These are phyloP conservation scores for Gallinago jamesoni DNA, from an alignment of 2,113 vertebrate genomes.

Conservation along the genomic window DNA sequence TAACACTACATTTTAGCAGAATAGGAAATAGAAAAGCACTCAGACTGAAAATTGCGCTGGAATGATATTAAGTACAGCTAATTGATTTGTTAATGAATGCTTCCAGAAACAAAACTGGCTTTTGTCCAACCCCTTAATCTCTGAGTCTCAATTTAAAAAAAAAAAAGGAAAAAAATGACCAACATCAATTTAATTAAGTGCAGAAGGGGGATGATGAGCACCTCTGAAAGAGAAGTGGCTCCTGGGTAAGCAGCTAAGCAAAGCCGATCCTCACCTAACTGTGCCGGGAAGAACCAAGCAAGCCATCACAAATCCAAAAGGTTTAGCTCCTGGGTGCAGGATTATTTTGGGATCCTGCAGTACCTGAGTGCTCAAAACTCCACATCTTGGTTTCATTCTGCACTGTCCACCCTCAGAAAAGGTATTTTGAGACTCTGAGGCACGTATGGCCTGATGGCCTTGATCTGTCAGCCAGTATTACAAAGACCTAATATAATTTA, in stretches of 20 bases:
- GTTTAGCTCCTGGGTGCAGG: not conserved
- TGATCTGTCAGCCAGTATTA: not conserved
- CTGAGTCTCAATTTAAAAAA: not conserved
- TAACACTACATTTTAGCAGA: not conserved
- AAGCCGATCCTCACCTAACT: not conserved
- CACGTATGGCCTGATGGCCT: not conserved
- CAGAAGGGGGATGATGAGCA: not conserved
- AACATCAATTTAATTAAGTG: not conserved
- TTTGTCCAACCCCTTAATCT: not conserved
- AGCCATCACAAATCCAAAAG: not conserved
- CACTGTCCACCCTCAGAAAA: not conserved
- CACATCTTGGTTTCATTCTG: not conserved
- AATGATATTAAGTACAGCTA: not conserved
- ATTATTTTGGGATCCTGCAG: not conserved
- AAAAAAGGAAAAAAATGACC: not conserved
- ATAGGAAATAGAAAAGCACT: not conserved
- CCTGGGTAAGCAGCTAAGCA: not conserved
- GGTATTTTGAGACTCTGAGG: not conserved
- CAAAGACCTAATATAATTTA: not conserved
- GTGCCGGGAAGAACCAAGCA: accelerated
- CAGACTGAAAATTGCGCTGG: not conserved
- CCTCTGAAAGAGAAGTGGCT: not conserved
- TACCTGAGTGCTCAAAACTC: not conserved
- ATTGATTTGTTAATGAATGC: not conserved
- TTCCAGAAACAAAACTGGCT: not conserved